Evolutionary conservation across 2,888 invertebrate species (phyloP), one percentile per base, ranked within the genome.

Genomic region (Euplagia quadripunctaria): DNA sequence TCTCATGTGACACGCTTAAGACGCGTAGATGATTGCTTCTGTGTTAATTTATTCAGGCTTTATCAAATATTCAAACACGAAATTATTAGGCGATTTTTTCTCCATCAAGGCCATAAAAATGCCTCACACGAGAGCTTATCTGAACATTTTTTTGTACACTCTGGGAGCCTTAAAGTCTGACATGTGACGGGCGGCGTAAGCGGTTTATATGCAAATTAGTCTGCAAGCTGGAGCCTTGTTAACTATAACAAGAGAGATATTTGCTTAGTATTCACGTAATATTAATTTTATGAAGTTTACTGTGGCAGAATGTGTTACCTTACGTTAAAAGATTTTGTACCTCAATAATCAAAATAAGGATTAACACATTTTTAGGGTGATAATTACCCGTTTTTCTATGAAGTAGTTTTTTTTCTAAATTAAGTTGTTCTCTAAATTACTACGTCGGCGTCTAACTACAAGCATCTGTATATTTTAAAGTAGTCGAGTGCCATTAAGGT

Each of bases 141-240:
- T 65, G 72, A 70, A 71, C 17, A 72, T 17, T 77, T 79, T 74
- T 68, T 77, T 70, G 52, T 66, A 63, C 42, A 20, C 51, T n/a
- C 49, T 20, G 46, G 68, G 72, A 52, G 69, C 67, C 70, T 69
- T 71, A 64, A 73, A 69, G 73, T 70, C 43, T 67, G 74, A 71
- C 79, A 70, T 70, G 66, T 82, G 82, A 79, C 70, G 70, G 58
- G 72, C 72, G 64, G 5, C 68, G 73, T 85, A 82, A 85, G 85
- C 82, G 85, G 84, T 80, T 84, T 85, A 84, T 78, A 84, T 84
- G 82, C 76, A 85, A 84, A 85, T 85, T 79, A 85, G 76, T 75
- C 71, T 68, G 64, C 67, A 68, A 69, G 63, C 68, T 63, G 73
- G 66, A 73, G 76, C 73, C 82, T 83, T 83, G 80, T 85, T 84